phyloP scores from a whole-genome alignment of 2,797 vertebrate genomes.

The Hyperoplus immaculatus region DNA sequence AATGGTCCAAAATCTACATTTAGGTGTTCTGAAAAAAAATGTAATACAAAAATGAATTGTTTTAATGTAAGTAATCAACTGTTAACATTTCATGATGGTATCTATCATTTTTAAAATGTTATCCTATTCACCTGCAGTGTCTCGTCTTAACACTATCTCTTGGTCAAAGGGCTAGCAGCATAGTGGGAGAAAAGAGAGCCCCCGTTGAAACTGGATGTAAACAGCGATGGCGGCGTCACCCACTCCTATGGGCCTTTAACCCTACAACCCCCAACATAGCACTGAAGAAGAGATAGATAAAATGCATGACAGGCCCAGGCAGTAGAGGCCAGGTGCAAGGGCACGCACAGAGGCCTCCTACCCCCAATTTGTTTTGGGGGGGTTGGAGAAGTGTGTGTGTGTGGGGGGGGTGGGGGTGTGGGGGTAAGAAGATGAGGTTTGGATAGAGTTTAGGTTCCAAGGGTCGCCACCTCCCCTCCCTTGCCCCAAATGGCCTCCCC shows the following conservation, averaged over 20 bases:
- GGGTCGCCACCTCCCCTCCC: slow-evolving; percentile 18
- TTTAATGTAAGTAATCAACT: too few species aligned
- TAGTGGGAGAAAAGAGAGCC: slow-evolving; percentile 72
- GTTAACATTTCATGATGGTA: too few species aligned
- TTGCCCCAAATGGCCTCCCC: slow-evolving; percentile 33
- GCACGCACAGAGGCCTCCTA: slow-evolving; percentile 29
- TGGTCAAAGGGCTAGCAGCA: slow-evolving; percentile 33
- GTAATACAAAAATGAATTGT: too few species aligned
- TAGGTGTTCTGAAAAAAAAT: too few species aligned
- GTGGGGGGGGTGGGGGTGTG: slow-evolving; percentile 9
- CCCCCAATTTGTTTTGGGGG: slow-evolving; percentile 58
- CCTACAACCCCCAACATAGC: slow-evolving; percentile 12
- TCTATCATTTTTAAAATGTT: too few species aligned
- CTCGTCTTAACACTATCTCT: slow-evolving; percentile 21
- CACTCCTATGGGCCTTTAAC: slow-evolving; percentile 46
- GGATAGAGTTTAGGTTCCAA: slow-evolving; percentile 57
- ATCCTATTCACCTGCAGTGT: too few species aligned
- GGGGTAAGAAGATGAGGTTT: slow-evolving; percentile 66
- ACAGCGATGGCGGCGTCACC: slow-evolving; percentile 49
- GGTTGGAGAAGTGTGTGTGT: too few species aligned
- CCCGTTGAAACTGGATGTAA: slow-evolving; percentile 77
- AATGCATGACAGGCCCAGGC: slow-evolving; percentile 66
- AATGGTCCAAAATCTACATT: too few species aligned
- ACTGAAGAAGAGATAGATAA: slow-evolving; percentile 62
- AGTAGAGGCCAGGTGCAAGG: slow-evolving; percentile 65